These are phyloP conservation scores for Lytechinus pictus DNA, from an alignment of 35 echinoderm and acorn worm genomes.

Conservation along the genomic window DNA sequence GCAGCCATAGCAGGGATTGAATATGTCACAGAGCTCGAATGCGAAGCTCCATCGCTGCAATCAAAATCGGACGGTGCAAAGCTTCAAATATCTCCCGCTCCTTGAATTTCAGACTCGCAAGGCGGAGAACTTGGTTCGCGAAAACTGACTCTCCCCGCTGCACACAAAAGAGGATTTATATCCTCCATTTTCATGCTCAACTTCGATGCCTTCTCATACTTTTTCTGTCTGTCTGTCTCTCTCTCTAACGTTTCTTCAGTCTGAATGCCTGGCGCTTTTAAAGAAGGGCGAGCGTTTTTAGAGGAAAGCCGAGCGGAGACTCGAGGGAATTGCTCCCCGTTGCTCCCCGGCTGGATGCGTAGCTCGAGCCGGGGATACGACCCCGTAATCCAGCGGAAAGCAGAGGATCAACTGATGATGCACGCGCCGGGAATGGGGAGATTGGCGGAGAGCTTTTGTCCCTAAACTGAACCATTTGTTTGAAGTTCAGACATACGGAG, in stretches of 20 bases:
- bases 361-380: constrained; percentile 36
- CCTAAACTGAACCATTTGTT: neutral
- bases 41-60: neutral
- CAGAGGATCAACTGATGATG: neutral
- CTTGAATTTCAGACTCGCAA: neutral
- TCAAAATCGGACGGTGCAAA: neutral
- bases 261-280: neutral
- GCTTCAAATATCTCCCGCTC: neutral
- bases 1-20: neutral
- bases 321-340: constrained; percentile 12
- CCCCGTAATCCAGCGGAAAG: constrained; percentile 15
- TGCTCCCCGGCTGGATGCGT: neutral
- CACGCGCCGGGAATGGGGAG: neutral
- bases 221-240: constrained; percentile 12
- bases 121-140: neutral
- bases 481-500: neutral
- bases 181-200: neutral
- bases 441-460: neutral
- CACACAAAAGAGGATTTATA: constrained; percentile 7
- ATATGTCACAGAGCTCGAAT: neutral
- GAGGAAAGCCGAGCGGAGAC: neutral
- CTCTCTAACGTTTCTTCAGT: neutral
- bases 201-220: neutral
- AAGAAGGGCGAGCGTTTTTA: neutral
- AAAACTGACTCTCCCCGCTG: neutral